Evolutionary conservation across 2,113 vertebrate genomes (phyloP).

Genomic region (Saccopteryx leptura): DNA sequence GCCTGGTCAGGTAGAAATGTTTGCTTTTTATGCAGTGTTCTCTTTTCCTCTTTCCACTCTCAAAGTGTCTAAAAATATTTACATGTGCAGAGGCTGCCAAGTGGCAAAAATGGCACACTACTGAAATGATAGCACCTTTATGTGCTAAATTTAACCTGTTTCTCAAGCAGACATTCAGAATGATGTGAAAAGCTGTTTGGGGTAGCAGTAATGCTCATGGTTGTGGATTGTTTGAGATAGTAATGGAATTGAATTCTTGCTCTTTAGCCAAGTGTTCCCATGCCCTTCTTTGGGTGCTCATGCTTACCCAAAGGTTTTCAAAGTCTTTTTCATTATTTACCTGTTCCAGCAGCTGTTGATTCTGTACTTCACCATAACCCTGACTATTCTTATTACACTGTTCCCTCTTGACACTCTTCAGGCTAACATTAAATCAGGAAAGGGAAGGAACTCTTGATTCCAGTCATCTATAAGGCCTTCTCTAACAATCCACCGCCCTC

Average conservation of each 20-base stretch:
- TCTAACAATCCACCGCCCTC: neutral
- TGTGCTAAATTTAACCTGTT: neutral
- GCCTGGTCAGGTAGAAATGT: no score
- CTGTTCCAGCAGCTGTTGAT: neutral
- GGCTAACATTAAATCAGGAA: neutral
- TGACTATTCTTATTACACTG: neutral
- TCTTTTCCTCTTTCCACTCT: neutral
- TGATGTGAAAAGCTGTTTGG: neutral
- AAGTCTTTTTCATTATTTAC: neutral
- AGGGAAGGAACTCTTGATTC: neutral
- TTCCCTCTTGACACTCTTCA: neutral
- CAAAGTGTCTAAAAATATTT: conserved; percentile 5
- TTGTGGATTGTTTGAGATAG: neutral
- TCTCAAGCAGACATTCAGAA: neutral
- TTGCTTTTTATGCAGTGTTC: neutral
- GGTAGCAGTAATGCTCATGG: neutral
- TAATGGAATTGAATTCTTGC: neutral
- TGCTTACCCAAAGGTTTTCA: neutral
- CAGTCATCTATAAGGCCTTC: neutral
- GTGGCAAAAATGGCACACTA: neutral
- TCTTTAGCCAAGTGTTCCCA: neutral
- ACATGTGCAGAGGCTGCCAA: neutral
- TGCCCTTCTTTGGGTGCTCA: neutral
- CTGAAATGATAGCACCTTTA: neutral
- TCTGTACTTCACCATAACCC: neutral